Evolutionary conservation across 1,140 invertebrate genomes (phyloP).

Genomic region (Pinna nobilis): DNA sequence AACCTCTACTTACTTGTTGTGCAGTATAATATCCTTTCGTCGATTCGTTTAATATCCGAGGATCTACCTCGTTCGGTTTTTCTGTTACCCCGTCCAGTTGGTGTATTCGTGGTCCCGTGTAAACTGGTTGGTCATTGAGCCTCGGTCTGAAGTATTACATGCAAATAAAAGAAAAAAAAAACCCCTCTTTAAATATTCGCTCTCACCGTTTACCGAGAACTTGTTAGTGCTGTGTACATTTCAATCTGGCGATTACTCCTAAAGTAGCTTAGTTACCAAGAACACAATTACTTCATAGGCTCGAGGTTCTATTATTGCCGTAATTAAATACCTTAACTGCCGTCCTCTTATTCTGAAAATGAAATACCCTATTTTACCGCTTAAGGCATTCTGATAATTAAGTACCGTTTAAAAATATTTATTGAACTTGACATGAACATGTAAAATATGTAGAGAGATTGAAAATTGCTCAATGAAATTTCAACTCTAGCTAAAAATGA

Average conservation of each 20-base stretch:
- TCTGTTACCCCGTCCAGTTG: slow-evolving; percentile 32
- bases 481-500: too few species aligned
- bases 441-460: too few species aligned
- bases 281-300: too few species aligned
- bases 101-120: slow-evolving; percentile 27
- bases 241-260: slow-evolving; percentile 8
- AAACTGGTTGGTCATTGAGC: background rate
- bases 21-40: slow-evolving; percentile 31
- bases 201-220: too few species aligned
- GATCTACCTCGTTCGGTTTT: slow-evolving; percentile 37
- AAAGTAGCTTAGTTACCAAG: slow-evolving; percentile 12
- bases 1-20: slow-evolving; percentile 27
- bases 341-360: too few species aligned
- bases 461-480: too few species aligned
- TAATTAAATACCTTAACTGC: too few species aligned
- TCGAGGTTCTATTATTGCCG: too few species aligned
- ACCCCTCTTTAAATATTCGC: background rate
- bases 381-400: too few species aligned
- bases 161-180: background rate
- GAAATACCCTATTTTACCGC: too few species aligned
- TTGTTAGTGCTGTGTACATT: background rate
- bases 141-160: background rate
- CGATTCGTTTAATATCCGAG: slow-evolving; percentile 24
- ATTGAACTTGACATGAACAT: too few species aligned
- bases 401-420: too few species aligned